Conservation (phyloP, 2,888 invertebrate species). For the Artemia sp. region DNA sequence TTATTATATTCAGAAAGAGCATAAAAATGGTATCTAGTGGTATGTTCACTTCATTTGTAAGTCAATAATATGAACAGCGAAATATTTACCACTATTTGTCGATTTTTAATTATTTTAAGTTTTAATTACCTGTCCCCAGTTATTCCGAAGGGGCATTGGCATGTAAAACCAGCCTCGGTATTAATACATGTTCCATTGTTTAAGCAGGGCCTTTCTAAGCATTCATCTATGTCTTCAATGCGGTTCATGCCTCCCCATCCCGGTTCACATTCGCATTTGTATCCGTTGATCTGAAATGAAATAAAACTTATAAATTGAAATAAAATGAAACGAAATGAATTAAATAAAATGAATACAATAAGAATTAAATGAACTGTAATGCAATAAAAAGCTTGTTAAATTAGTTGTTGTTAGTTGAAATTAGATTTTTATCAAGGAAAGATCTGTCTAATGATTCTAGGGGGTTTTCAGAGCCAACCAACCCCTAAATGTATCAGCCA, state of each 20-base stretch:
- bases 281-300: slow-evolving; percentile 33
- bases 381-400: not conserved
- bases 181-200: slow-evolving; percentile 51
- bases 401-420: not conserved
- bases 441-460: not conserved
- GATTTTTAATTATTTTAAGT: too few relatives aligned
- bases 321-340: slow-evolving; percentile 11
- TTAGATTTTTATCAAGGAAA: not conserved
- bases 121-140: slow-evolving; percentile 10
- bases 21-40: too few relatives aligned
- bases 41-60: too few relatives aligned
- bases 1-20: too few relatives aligned
- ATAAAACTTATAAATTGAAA: slow-evolving; percentile 8
- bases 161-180: slow-evolving; percentile 18
- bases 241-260: slow-evolving; percentile 43
- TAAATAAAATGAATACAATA: not conserved
- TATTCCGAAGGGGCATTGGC: slow-evolving; percentile 21
- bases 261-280: slow-evolving; percentile 41
- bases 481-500: not conserved
- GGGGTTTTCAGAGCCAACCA: not conserved
- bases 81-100: too few relatives aligned
- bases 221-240: slow-evolving; percentile 41
- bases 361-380: not conserved
- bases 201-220: slow-evolving; percentile 42
- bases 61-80: too few relatives aligned